Evolutionary conservation across 2,888 invertebrate genomes (phyloP), one percentile per base, ranked within the genome.

Genomic region (Drosophila sordidapex): DNA sequence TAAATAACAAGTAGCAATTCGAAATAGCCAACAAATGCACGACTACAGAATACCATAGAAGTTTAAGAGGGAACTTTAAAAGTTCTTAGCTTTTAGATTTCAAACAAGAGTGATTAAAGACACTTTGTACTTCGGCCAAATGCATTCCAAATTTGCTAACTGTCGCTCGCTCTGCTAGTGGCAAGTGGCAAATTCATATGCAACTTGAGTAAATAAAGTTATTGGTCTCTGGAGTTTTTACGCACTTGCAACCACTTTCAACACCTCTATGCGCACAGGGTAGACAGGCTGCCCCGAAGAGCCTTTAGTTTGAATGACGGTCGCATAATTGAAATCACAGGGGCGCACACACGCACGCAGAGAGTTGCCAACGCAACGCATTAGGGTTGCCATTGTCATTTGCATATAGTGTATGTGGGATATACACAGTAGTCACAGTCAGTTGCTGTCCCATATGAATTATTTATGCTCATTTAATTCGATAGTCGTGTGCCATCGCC

Each of bases 391-490:
- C 88, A 83, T 67, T 70, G 75, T 68, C 76, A 84, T 85, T 86
- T 88, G 84, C 84, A 88, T 84, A 72, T 38, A 31, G 31, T 31
- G 31, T 31, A 33, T 33, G 33, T 33, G 0, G 33, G 11, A 33
- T 4, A 40, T 1, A 40, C n/a, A 40, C 40, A n/a, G n/a, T 62
- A 27, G 36, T 43, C 56, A 29, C 11, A 21, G 15, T 15, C 25
- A 46, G 46, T 11, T 35, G 33, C 7, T 65, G 59, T 65, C 71
- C 38, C 67, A n/a, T 75, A 85, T 87, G 83, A 85, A 87, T 87
- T 81, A 87, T 89, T 89, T 89, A 87, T 89, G 74, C 67, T 69
- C 81, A 84, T 89, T 87, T 89, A 81, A 81, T 89, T 79, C 82
- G 80, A 85, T 82, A 84, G 87, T 80, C 35, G 66, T 35, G 58